Conservation (phyloP, 2,113 vertebrate species). For the Forbesichthys agassizii region DNA sequence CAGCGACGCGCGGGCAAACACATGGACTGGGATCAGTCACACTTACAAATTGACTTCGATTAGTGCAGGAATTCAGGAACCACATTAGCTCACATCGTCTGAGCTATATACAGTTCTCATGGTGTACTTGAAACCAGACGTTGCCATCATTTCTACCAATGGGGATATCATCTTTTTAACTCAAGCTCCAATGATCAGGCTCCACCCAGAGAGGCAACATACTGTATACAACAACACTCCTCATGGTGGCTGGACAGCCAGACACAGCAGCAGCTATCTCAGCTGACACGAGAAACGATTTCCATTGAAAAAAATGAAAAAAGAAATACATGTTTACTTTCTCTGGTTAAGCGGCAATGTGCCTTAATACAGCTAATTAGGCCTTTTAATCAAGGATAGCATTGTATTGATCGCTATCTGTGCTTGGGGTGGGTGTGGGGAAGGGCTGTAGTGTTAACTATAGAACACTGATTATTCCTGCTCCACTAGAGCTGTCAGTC, state of each 20-base stretch:
- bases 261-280: constrained; percentile 18
- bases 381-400: constrained; percentile 59
- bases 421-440: constrained; percentile 1
- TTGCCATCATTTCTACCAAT: no score
- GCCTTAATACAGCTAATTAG: constrained; percentile 61
- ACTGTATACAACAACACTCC: no score
- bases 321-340: constrained; percentile 19
- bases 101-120: not conserved
- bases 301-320: not conserved
- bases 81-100: not conserved
- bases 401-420: constrained; percentile 45
- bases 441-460: constrained; percentile 43
- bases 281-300: constrained; percentile 12
- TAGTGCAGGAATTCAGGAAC: not conserved
- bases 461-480: constrained; percentile 51
- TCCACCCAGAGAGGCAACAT: no score
- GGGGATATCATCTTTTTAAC: no score
- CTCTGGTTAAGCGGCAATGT: constrained; percentile 10
- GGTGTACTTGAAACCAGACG: no score
- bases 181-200: no score
- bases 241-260: no score
- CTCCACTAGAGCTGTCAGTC: constrained; percentile 67
- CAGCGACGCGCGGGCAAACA: no score
- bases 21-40: no score
- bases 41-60: no score